phyloP scores from a whole-genome alignment of 2,888 invertebrate species.

The Imbricaverruca yamaguchii region DNA sequence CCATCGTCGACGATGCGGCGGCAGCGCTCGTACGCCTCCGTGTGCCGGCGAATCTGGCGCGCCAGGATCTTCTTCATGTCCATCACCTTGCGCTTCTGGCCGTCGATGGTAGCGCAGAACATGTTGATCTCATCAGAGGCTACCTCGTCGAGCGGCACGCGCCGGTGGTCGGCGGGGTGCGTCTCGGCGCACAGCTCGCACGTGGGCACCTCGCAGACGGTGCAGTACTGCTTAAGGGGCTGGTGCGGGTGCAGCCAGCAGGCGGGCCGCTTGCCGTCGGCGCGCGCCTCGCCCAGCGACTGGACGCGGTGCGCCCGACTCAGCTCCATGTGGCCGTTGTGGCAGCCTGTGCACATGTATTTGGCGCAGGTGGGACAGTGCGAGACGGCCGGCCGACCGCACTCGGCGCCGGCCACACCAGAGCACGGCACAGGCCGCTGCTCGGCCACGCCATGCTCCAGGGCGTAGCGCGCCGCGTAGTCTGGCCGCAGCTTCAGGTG shows the following conservation, averaged over 20 bases:
- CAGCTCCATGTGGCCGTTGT: neutral
- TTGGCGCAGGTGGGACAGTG: constrained; percentile 9
- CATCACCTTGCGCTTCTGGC: constrained; percentile 19
- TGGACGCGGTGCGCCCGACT: constrained; percentile 17
- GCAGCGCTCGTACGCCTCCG: constrained; percentile 22
- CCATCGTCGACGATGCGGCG: constrained; percentile 1
- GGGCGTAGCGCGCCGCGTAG: constrained; percentile 10
- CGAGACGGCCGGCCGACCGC: constrained; percentile 16
- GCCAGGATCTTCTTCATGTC: constrained; percentile 19
- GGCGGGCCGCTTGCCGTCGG: neutral
- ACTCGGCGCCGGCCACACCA: constrained; percentile 1
- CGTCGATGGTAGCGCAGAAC: constrained; percentile 12
- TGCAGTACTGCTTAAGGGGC: constrained; percentile 6
- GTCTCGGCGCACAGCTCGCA: constrained; percentile 9
- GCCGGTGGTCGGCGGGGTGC: constrained; percentile 21
- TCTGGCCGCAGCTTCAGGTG: constrained; percentile 23
- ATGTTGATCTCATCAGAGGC: constrained; percentile 6
- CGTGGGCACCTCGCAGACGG: neutral
- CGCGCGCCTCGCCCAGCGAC: constrained; percentile 16
- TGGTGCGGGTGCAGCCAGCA: constrained; percentile 11
- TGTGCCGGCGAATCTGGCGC: constrained; percentile 14
- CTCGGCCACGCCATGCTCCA: constrained; percentile 14
- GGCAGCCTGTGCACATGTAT: constrained; percentile 19
- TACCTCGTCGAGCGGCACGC: constrained; percentile 10
- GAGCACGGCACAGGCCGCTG: neutral